phyloP scores from a whole-genome alignment of 2,888 invertebrate genomes.

The Apamea crenata region DNA sequence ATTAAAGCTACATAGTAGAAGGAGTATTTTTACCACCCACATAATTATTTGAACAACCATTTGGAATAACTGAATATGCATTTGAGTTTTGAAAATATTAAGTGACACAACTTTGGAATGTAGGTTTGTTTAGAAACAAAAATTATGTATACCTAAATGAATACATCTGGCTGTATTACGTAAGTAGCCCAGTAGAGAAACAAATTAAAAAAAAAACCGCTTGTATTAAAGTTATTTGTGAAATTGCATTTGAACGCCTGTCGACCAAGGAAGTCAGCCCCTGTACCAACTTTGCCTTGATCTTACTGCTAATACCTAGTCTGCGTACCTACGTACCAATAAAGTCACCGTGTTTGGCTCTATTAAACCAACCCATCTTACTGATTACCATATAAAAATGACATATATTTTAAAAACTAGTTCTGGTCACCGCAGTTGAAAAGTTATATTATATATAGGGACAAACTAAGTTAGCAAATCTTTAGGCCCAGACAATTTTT shows the following conservation, averaged over 20 bases:
- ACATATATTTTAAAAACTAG: background rate
- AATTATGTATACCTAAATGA: background rate
- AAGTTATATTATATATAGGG: background rate
- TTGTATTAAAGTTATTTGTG: background rate
- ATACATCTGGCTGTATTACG: background rate
- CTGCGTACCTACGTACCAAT: no score
- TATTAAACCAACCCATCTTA: background rate
- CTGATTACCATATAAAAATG: background rate
- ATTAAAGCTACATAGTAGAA: background rate
- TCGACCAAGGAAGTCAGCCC: background rate
- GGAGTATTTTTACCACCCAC: background rate
- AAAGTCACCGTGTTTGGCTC: background rate
- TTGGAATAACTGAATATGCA: background rate
- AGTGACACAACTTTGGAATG: background rate
- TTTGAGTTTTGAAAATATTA: slow-evolving; percentile 18
- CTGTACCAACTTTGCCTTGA: background rate
- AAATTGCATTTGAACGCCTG: background rate
- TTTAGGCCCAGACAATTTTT: slow-evolving; percentile 16
- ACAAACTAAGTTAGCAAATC: background rate
- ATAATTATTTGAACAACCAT: slow-evolving; percentile 8
- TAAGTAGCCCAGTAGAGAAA: background rate
- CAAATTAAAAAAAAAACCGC: no score
- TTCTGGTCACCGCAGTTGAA: background rate
- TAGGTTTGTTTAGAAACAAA: background rate
- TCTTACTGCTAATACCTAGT: background rate